A percentile compares a stretch with the other conserved stretches of the same genome.
phyloP scores from a whole-genome alignment of 2,888 invertebrate genomes.

The Synanthedon formicaeformis region DNA sequence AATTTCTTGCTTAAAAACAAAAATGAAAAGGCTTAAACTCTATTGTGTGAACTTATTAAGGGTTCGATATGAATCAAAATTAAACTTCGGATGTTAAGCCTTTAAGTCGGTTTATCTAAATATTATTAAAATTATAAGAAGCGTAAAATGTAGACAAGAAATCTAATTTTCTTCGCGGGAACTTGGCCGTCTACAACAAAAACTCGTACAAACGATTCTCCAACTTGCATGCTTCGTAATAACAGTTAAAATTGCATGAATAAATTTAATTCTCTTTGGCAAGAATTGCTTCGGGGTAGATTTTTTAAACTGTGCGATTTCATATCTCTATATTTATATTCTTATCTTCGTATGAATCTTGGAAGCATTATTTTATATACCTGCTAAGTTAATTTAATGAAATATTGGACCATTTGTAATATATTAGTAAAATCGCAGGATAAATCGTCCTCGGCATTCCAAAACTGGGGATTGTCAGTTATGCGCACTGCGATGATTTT shows the following conservation, averaged over 20 bases:
- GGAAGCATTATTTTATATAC: background rate
- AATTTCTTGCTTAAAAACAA: too few relatives aligned
- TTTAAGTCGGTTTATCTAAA: constrained; percentile 1
- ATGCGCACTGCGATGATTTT: too few relatives aligned
- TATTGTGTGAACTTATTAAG: too few relatives aligned
- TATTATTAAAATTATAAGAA: constrained; percentile 3
- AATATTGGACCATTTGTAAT: too few relatives aligned
- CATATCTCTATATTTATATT: background rate
- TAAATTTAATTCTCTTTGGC: background rate
- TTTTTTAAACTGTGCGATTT: background rate
- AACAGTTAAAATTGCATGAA: background rate
- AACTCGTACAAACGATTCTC: too few relatives aligned
- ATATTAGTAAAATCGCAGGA: too few relatives aligned
- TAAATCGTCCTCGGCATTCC: too few relatives aligned
- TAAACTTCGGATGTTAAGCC: background rate
- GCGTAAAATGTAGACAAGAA: constrained; percentile 4
- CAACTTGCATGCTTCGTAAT: too few relatives aligned
- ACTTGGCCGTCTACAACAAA: constrained; percentile 1
- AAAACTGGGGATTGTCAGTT: too few relatives aligned
- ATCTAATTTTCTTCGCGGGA: constrained; percentile 5
- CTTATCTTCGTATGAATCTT: background rate
- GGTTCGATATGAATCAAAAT: background rate
- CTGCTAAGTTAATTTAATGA: background rate
- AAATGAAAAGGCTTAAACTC: too few relatives aligned
- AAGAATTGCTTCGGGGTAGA: background rate